Evolutionary conservation across 2,113 vertebrate genomes (phyloP).

Genomic region (Cromileptes altivelis): DNA sequence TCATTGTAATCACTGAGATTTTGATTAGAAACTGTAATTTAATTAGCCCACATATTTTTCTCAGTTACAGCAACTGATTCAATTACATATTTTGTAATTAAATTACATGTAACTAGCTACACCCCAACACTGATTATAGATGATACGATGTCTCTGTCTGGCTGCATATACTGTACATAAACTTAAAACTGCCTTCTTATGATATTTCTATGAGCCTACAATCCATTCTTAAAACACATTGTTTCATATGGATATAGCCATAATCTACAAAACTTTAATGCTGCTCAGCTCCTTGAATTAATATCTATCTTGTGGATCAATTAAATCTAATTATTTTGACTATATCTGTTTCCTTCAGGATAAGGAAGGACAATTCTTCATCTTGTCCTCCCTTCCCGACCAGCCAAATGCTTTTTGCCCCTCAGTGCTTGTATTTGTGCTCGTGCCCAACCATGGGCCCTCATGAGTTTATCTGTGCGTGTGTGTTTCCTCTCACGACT

Average conservation of each 20-base stretch:
- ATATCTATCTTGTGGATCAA: neutral
- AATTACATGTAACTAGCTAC: too few relatives aligned
- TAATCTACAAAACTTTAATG: neutral
- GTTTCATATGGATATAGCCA: too few relatives aligned
- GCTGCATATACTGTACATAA: too few relatives aligned
- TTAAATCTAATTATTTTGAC: neutral
- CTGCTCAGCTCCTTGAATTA: neutral
- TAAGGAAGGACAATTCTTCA: neutral
- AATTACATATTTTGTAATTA: too few relatives aligned
- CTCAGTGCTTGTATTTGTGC: conserved; percentile 18
- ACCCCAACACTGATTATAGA: neutral
- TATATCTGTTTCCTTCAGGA: neutral
- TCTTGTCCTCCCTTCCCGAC: neutral
- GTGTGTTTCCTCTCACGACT: conserved; percentile 56
- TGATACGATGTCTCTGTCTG: neutral
- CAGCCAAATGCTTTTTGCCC: conserved; percentile 10
- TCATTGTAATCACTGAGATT: too few relatives aligned
- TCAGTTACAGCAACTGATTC: too few relatives aligned
- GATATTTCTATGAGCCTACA: neutral
- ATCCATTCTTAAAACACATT: neutral
- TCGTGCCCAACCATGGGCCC: conserved; percentile 7
- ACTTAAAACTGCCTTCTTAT: neutral
- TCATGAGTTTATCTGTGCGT: conserved; percentile 46
- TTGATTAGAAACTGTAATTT: too few relatives aligned
- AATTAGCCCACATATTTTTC: too few relatives aligned